Percentiles rank a stretch among this genome's conserved stretches.
These are phyloP conservation scores for Caenorhabditis latens DNA, from an alignment of 1,140 invertebrate genomes.

Conservation along the genomic window DNA sequence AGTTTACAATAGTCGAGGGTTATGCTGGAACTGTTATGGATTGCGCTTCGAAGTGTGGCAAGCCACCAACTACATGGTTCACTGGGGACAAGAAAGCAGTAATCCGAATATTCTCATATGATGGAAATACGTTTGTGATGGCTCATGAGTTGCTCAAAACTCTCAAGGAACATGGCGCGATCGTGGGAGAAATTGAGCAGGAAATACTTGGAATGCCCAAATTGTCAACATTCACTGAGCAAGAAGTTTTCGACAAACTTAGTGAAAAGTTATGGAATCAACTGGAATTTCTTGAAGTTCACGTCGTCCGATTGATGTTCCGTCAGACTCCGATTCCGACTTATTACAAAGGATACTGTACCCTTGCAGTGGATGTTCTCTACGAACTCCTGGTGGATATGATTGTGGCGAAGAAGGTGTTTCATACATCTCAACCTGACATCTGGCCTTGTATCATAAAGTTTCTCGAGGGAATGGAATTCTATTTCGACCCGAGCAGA, in stretches of 20 bases:
- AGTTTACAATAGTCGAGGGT: too few relatives aligned
- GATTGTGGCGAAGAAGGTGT: background rate
- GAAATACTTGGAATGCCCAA: background rate
- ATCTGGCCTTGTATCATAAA: background rate
- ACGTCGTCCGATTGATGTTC: background rate
- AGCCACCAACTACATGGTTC: too few relatives aligned
- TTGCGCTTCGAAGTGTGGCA: too few relatives aligned
- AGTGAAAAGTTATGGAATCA: background rate
- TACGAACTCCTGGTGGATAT: background rate
- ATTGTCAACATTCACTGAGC: background rate
- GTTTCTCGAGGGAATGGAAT: background rate
- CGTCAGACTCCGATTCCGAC: background rate
- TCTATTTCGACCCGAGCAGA: background rate
- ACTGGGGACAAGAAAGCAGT: too few relatives aligned
- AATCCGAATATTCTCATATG: too few relatives aligned
- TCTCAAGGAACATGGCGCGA: background rate
- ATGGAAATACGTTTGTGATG: background rate
- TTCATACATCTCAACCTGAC: background rate
- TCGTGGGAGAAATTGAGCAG: background rate
- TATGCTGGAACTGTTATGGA: too few relatives aligned
- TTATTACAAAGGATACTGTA: background rate
- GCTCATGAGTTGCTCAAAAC: constrained; percentile 4
- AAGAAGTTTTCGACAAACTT: background rate
- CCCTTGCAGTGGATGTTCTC: background rate
- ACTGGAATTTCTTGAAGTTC: too few relatives aligned